These are phyloP conservation scores for Pemphredon lugubris DNA, from an alignment of 2,888 invertebrate species.

Conservation along the genomic window DNA sequence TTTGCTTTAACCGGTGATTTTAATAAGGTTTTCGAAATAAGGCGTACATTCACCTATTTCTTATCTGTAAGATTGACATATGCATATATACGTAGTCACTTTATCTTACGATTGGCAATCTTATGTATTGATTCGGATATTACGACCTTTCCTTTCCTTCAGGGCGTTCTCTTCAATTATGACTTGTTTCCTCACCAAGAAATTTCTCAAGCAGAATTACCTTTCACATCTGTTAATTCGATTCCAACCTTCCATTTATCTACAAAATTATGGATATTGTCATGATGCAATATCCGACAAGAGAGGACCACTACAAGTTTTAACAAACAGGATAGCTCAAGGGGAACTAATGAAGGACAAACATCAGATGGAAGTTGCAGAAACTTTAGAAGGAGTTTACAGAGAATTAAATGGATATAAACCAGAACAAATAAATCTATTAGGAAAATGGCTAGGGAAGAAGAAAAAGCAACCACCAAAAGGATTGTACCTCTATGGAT, in stretches of 20 bases:
- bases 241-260: slow-evolving; percentile 30
- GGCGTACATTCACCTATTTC: slow-evolving; percentile 6
- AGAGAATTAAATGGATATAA: slow-evolving; percentile 84
- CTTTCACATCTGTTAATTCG: slow-evolving; percentile 58
- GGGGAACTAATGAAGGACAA: slow-evolving; percentile 86
- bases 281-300: slow-evolving; percentile 18
- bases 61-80: slow-evolving; percentile 6
- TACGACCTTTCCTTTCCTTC: slow-evolving; percentile 26
- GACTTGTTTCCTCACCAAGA: slow-evolving; percentile 64
- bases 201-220: slow-evolving; percentile 49
- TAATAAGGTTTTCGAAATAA: slow-evolving; percentile 14
- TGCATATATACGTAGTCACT: not conserved
- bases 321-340: slow-evolving; percentile 84
- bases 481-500: slow-evolving; percentile 94
- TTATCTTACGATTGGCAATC: slow-evolving; percentile 1
- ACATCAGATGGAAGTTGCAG: slow-evolving; percentile 87
- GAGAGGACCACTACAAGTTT: slow-evolving; percentile 82
- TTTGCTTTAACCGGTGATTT: not conserved
- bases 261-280: slow-evolving; percentile 50
- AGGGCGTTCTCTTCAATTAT: slow-evolving; percentile 54
- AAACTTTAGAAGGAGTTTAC: slow-evolving; percentile 87
- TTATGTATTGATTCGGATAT: slow-evolving; percentile 14
- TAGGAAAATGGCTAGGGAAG: slow-evolving; percentile 79
- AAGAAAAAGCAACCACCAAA: slow-evolving; percentile 83
- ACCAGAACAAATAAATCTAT: slow-evolving; percentile 81